Evolutionary conservation across 2,888 invertebrate genomes (phyloP).

Genomic region (Himalopsyche japonica): DNA sequence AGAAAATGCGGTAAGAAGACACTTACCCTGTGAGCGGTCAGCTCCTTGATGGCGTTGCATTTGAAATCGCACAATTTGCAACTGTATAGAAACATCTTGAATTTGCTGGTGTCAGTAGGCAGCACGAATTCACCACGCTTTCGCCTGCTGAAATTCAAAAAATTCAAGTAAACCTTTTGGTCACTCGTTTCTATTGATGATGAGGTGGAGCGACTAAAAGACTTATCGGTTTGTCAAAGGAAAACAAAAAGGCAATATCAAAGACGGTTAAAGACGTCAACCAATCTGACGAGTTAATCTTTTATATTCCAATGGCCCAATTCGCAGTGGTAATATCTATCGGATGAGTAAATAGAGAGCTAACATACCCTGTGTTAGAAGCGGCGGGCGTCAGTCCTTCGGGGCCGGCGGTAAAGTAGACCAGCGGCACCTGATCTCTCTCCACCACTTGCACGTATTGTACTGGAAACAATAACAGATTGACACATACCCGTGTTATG

Average conservation of each 20-base stretch:
- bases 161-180: too few relatives aligned
- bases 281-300: too few relatives aligned
- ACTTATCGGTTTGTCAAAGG: too few relatives aligned
- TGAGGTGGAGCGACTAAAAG: too few relatives aligned
- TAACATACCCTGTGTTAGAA: not conserved
- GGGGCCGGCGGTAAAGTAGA: conserved; percentile 25
- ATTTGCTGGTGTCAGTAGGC: conserved; percentile 47
- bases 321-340: not conserved
- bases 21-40: conserved; percentile 53
- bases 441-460: conserved; percentile 39
- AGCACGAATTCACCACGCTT: conserved; percentile 21
- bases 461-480: not conserved
- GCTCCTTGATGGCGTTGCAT: conserved; percentile 56
- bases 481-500: too few relatives aligned
- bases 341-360: not conserved
- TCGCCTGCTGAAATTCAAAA: conserved; percentile 16
- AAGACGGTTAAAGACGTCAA: too few relatives aligned
- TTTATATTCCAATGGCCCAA: too few relatives aligned
- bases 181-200: too few relatives aligned
- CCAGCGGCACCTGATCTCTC: conserved; percentile 33
- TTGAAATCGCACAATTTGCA: conserved; percentile 55
- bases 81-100: conserved; percentile 55
- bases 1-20: not conserved
- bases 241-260: too few relatives aligned
- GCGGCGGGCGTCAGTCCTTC: not conserved